A percentile compares a stretch with the other conserved stretches of the same genome.
Evolutionary conservation across 2,888 invertebrate genomes (phyloP).

Genomic region (Gastrophysa polygoni): DNA sequence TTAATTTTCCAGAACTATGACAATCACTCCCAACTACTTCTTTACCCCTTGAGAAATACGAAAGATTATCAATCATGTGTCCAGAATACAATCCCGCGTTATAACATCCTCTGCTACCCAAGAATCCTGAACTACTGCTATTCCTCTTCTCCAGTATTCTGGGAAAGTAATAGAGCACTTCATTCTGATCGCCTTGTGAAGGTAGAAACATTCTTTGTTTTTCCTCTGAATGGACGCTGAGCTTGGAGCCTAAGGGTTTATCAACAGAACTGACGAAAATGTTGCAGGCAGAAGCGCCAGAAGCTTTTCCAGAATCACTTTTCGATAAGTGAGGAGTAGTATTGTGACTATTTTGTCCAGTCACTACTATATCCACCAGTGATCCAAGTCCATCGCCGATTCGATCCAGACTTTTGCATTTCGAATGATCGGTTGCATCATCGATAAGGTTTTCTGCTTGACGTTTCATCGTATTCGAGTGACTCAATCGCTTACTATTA

Average conservation of each 20-base stretch:
- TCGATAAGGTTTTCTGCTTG: constrained; percentile 33
- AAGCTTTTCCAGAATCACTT: constrained; percentile 50
- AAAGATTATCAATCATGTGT: constrained; percentile 53
- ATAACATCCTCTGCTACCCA: constrained; percentile 67
- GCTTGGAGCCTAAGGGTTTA: constrained; percentile 30
- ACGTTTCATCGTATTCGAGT: constrained; percentile 32
- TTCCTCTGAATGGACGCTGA: constrained; percentile 48
- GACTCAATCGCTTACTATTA: constrained; percentile 10
- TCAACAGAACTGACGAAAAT: constrained; percentile 38
- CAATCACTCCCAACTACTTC: constrained; percentile 37
- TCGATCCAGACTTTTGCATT: constrained; percentile 77
- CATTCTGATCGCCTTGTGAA: constrained; percentile 47
- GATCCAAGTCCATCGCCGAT: constrained; percentile 75
- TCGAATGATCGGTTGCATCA: constrained; percentile 37
- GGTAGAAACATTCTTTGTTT: constrained; percentile 55
- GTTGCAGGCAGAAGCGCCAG: constrained; percentile 43
- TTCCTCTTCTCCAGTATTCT: constrained; percentile 58
- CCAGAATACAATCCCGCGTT: constrained; percentile 72
- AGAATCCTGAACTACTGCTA: constrained; percentile 59
- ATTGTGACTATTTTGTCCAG: constrained; percentile 52
- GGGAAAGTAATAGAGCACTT: constrained; percentile 59
- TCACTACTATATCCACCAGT: constrained; percentile 73
- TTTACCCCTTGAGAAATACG: constrained; percentile 40
- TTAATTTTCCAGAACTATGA: constrained; percentile 65
- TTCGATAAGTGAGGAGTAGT: constrained; percentile 37